These are phyloP conservation scores for Drosophila chauvacae DNA, from an alignment of 1,140 invertebrate species.

Conservation along the genomic window DNA sequence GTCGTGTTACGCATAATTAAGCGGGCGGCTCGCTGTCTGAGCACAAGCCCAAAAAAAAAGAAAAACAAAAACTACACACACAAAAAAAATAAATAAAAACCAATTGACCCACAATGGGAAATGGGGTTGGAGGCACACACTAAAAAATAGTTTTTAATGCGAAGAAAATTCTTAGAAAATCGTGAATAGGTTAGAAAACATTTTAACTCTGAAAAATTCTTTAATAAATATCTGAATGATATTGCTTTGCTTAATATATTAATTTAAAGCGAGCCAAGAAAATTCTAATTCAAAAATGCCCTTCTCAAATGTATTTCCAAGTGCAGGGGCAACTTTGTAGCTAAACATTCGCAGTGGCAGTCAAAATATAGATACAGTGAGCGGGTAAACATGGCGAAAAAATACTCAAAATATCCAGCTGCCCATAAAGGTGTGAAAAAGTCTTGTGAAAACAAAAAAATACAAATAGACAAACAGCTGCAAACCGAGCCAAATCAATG, in stretches of 20 bases:
- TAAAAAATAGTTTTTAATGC: background rate
- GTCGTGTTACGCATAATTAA: conserved; percentile 79
- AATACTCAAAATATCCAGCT: conserved; percentile 16
- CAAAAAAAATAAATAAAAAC: conserved; percentile 34
- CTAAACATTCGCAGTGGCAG: conserved; percentile 9
- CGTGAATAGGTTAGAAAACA: background rate
- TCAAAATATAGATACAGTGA: conserved; percentile 22
- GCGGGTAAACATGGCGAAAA: conserved; percentile 5
- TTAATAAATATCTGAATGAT: background rate
- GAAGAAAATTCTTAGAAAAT: background rate
- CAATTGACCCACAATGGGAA: conserved; percentile 64
- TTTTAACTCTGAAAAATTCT: background rate
- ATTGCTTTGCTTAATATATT: too few species aligned
- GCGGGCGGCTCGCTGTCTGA: conserved; percentile 62
- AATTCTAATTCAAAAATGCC: background rate
- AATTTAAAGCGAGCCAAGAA: too few species aligned
- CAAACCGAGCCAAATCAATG: conserved; percentile 25
- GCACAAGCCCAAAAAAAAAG: conserved; percentile 34
- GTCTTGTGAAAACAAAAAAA: conserved; percentile 40
- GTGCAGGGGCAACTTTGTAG: conserved; percentile 25
- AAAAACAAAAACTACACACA: conserved; percentile 16
- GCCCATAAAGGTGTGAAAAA: conserved; percentile 47
- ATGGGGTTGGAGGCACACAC: background rate
- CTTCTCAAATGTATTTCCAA: background rate
- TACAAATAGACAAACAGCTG: conserved; percentile 25